These are phyloP conservation scores for Festucalex cinctus DNA, from an alignment of 2,113 vertebrate species.

Conservation along the genomic window DNA sequence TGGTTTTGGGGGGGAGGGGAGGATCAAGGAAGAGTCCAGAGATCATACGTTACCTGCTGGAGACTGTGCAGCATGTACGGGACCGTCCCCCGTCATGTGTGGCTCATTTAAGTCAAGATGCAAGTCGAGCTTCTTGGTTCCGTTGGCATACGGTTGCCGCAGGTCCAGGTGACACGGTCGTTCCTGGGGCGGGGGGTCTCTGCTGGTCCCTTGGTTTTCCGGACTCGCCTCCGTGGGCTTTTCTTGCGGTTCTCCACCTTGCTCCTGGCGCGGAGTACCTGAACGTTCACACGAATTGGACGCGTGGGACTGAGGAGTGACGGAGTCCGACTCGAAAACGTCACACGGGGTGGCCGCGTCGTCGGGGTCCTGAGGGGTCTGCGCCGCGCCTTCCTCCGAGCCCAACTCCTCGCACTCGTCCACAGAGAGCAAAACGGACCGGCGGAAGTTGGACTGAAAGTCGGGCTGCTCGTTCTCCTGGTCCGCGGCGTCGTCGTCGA, in stretches of 20 bases:
- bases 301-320: constrained; percentile 41
- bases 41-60: constrained; percentile 98
- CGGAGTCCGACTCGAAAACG: constrained; percentile 79
- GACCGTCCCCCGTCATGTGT: constrained; percentile 79
- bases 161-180: constrained; percentile 90
- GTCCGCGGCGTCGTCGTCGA: constrained; percentile 87
- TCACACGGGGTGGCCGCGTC: constrained; percentile 76
- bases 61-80: constrained; percentile 82
- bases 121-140: constrained; percentile 76
- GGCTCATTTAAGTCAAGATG: constrained; percentile 82
- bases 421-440: constrained; percentile 91
- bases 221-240: constrained; percentile 36
- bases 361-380: constrained; percentile 61
- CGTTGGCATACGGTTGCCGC: constrained; percentile 77
- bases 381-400: constrained; percentile 82
- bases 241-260: constrained; percentile 14
- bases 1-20: constrained; percentile 24
- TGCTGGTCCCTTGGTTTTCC: constrained; percentile 18
- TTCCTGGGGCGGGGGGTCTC: constrained; percentile 83
- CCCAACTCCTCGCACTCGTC: constrained; percentile 97
- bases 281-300: constrained; percentile 8
- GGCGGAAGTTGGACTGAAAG: constrained; percentile 83
- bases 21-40: constrained; percentile 50
- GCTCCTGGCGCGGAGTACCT: constrained; percentile 6
- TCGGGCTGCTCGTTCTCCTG: constrained; percentile 75